phyloP scores from a whole-genome alignment of 1,140 invertebrate genomes.

The Rhyacophila brunnea region DNA sequence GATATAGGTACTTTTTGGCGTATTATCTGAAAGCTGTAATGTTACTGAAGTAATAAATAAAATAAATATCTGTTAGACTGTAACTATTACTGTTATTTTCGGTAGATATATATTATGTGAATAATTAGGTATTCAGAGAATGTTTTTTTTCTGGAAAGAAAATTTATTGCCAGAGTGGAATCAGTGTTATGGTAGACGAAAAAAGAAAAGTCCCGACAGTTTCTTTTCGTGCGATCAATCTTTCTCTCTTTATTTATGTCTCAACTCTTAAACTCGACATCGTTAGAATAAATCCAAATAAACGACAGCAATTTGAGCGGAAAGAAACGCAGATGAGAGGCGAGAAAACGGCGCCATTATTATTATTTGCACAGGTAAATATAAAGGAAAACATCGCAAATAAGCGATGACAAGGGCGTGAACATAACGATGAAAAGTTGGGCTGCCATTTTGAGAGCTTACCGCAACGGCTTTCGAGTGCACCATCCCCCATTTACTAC shows the following conservation, averaged over 20 bases:
- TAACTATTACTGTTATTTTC: no score
- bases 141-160: no score
- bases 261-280: conserved; percentile 5
- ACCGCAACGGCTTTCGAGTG: conserved; percentile 9
- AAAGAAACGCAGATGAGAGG: conserved; percentile 13
- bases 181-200: no score
- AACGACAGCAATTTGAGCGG: conserved; percentile 17
- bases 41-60: no score
- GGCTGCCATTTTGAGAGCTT: conserved; percentile 10
- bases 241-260: conserved; percentile 12
- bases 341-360: conserved; percentile 17
- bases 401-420: conserved; percentile 19
- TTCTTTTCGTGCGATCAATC: conserved; percentile 5
- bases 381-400: conserved; percentile 21
- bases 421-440: conserved; percentile 18
- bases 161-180: no score
- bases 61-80: no score
- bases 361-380: conserved; percentile 21
- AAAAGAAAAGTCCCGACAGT: no score
- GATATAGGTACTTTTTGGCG: no score
- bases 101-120: no score
- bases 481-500: neutral
- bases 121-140: no score
- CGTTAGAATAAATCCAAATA: conserved; percentile 18
- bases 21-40: no score